These are phyloP conservation scores for Holothuria glaberrima DNA, from an alignment of 35 echinoderm and acorn worm genomes.

Conservation along the genomic window DNA sequence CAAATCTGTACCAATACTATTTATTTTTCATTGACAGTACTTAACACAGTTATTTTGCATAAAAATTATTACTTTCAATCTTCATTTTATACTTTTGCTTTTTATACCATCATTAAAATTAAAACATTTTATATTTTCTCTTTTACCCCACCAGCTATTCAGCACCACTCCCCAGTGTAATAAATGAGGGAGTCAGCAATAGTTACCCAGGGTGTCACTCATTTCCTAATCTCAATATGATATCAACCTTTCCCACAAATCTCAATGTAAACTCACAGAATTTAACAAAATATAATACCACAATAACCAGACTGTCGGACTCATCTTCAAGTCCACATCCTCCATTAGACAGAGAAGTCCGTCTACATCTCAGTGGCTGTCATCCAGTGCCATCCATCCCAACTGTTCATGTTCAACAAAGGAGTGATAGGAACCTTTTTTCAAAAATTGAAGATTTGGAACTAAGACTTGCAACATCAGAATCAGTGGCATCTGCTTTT, in stretches of 20 bases:
- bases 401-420: not conserved
- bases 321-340: not conserved
- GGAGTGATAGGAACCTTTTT: not conserved
- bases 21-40: too few species aligned
- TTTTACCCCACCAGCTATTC: not conserved
- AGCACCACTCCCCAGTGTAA: not conserved
- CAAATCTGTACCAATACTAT: too few species aligned
- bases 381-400: not conserved
- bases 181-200: not conserved
- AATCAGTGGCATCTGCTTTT: not conserved
- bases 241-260: not conserved
- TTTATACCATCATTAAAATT: too few species aligned
- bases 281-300: not conserved
- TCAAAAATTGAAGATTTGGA: constrained; percentile 30
- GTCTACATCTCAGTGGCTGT: not conserved
- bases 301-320: not conserved
- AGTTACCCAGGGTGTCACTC: constrained; percentile 19
- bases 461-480: not conserved
- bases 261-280: not conserved
- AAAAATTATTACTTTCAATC: too few species aligned
- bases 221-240: constrained; percentile 29
- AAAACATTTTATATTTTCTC: too few species aligned
- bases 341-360: not conserved
- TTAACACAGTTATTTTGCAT: too few species aligned
- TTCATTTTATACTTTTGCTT: too few species aligned